phyloP scores from a whole-genome alignment of 2,797 vertebrate species.

The Halcyon chelicuti region DNA sequence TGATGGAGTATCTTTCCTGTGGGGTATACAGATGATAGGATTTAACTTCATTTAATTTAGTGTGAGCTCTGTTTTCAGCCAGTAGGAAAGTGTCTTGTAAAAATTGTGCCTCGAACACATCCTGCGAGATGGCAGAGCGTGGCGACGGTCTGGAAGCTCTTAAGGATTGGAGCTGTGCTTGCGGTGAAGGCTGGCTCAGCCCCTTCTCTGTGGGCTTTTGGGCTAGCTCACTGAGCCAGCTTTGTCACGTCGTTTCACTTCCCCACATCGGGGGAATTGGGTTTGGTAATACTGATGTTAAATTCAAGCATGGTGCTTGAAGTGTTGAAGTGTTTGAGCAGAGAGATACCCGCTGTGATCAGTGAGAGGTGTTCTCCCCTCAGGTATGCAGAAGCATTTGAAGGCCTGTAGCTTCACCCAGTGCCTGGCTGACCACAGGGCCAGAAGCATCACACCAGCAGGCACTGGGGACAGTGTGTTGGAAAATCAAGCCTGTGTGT shows the following conservation, averaged over 20 bases:
- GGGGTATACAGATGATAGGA: not conserved
- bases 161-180: not conserved
- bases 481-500: not conserved
- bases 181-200: not conserved
- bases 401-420: not conserved
- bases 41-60: not conserved
- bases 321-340: not conserved
- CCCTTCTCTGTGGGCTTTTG: not conserved
- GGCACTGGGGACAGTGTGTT: fast-evolving
- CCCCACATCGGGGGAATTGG: fast-evolving
- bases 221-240: not conserved
- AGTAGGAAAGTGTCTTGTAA: not conserved
- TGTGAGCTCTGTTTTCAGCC: not conserved
- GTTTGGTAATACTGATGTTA: not conserved
- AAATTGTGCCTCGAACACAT: not conserved
- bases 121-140: fast-evolving
- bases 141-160: not conserved
- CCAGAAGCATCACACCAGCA: not conserved
- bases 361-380: not conserved
- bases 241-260: not conserved
- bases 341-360: fast-evolving
- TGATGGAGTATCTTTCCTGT: not conserved
- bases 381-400: not conserved
- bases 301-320: not conserved
- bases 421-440: not conserved